Percentiles rank a stretch among this genome's conserved stretches.
These are phyloP conservation scores for Brachylomia viminalis DNA, from an alignment of 2,888 invertebrate species.

Conservation along the genomic window DNA sequence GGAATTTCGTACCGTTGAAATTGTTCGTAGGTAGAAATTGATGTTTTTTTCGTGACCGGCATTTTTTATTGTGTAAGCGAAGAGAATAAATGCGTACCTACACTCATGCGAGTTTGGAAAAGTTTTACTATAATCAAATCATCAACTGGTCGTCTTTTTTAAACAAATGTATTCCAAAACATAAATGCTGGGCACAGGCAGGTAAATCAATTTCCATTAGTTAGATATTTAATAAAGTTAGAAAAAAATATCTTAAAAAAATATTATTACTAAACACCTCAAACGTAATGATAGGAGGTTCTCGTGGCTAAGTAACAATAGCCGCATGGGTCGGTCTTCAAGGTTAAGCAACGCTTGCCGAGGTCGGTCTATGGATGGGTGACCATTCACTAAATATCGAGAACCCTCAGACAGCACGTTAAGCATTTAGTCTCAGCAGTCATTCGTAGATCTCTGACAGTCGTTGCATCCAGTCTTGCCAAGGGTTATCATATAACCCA, in stretches of 20 bases:
- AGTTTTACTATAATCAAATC: background rate
- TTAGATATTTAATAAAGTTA: background rate
- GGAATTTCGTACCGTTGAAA: slow-evolving; percentile 29
- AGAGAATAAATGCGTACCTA: slow-evolving; percentile 10
- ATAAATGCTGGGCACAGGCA: background rate
- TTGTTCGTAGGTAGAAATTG: slow-evolving; percentile 33
- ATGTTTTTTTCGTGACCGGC: slow-evolving; percentile 39
- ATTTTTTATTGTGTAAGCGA: background rate
- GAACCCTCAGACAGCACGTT: no score
- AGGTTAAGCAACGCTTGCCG: no score
- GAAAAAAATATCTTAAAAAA: background rate
- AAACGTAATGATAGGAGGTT: no score
- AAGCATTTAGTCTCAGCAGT: no score
- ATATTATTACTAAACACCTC: no score
- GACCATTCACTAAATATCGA: no score
- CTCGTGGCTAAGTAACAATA: no score
- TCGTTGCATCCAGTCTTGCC: no score
- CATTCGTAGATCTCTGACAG: no score
- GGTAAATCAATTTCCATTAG: background rate
- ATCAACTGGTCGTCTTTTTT: background rate
- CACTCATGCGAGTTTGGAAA: background rate
- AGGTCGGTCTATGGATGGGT: no score
- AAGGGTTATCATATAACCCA: no score
- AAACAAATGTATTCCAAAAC: background rate
- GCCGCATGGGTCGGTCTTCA: no score